Conservation (phyloP, 2,888 invertebrate species). For the Oxytorus armatus region DNA sequence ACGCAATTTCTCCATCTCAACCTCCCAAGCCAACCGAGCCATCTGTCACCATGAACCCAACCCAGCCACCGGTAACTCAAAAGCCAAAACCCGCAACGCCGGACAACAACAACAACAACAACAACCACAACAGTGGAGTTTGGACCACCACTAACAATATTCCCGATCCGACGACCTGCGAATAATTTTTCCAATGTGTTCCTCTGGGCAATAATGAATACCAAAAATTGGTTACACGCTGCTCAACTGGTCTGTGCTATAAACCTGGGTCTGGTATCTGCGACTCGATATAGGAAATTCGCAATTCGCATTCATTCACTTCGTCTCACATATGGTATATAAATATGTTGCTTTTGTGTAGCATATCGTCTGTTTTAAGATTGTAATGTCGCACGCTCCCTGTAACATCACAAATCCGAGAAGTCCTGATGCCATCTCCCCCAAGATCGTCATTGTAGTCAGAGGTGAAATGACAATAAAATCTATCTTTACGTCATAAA, state of each 20-base stretch:
- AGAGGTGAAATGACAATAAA: too few relatives aligned
- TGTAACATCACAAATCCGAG: too few relatives aligned
- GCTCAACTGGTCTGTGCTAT: slow-evolving; percentile 54
- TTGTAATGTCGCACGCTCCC: too few relatives aligned
- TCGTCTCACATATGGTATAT: too few relatives aligned
- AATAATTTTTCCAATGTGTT: slow-evolving; percentile 84
- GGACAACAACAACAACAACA: slow-evolving; percentile 49
- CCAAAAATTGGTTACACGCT: slow-evolving; percentile 65
- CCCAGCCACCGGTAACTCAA: background rate
- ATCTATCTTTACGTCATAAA: background rate
- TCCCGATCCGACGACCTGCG: slow-evolving; percentile 83
- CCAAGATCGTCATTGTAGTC: too few relatives aligned
- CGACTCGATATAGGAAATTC: slow-evolving; percentile 53
- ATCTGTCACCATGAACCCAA: background rate
- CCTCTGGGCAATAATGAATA: slow-evolving; percentile 72
- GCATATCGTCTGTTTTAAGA: too few relatives aligned
- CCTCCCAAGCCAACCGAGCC: background rate
- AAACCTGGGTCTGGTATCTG: slow-evolving; percentile 40
- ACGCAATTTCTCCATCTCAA: too few relatives aligned
- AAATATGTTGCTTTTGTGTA: too few relatives aligned
- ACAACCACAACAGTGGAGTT: slow-evolving; percentile 69
- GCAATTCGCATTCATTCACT: too few relatives aligned
- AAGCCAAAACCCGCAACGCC: background rate
- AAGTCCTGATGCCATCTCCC: too few relatives aligned
- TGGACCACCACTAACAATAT: slow-evolving; percentile 84